Base-by-base conservation (phyloP, 2,888 invertebrate species). In the Brachyptera risi region DNA sequence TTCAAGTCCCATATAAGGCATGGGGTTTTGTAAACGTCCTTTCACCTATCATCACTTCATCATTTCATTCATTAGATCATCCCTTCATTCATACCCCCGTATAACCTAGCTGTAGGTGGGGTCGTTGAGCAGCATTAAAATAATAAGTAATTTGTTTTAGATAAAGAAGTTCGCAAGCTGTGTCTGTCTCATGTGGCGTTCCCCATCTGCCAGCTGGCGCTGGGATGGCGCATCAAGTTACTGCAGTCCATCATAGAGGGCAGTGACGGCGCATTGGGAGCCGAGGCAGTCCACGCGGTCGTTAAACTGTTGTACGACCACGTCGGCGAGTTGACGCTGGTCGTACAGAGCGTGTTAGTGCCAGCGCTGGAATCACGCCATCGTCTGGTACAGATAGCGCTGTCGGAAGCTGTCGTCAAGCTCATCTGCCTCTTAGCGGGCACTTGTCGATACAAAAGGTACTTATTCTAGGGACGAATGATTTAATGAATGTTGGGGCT, bases 251-350 rank as follows among this genome's bases (percentile, higher is more conserved):
- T 71, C 42, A 65, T 71, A 23, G 61, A 58, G 2, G 67, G 63
- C 57, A 59, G 62, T 35, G 68, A 70, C 50, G 66, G 66, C 17
- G 68, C 71, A 47, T 64, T 75, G 35, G 68, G 69, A 1, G 61
- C 69, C 49, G 67, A 69, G 42, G 69, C 68, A 37, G 59, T 74
- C 47, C 54, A 63, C 73, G 73, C 67, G 69, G 72, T 68, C 61
- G 35, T 50, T 56, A 42, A 35, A 50, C 50, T 72, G 21, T 56
- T 70, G 44, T 54, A 63, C 24, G 68, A 69, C 56, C 38, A 66
- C 1, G 50, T 65, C 11, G 65, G 70, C 19, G 67, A 57, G 54
- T 65, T 71, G 19, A 65, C 66, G 37, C 69, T 71, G 40, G 63
- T 75, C 23, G 65, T 68, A 3, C 67, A 71, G 31, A 64, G 67